phyloP scores from a whole-genome alignment of 2,113 vertebrate species.

The Leucoraja erinaceus region DNA sequence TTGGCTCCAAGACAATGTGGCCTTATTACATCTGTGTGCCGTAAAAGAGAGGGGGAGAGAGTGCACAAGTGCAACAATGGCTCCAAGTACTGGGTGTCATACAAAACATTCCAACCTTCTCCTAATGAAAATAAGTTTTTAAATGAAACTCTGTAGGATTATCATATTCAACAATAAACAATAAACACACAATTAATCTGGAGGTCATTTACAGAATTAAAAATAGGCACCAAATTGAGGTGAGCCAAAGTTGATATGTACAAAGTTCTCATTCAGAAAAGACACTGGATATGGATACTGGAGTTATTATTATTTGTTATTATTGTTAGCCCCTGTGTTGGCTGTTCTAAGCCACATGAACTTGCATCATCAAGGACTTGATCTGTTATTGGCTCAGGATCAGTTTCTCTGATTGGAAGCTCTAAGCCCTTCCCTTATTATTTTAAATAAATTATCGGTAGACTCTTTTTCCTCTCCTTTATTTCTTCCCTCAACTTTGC shows the following conservation, averaged over 20 bases:
- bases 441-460: neutral
- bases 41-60: neutral
- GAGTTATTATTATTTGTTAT: neutral
- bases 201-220: neutral
- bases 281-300: neutral
- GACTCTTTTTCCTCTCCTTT: neutral
- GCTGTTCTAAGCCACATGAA: neutral
- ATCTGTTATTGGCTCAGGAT: neutral
- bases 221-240: neutral
- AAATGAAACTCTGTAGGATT: neutral
- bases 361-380: neutral
- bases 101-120: conserved; percentile 3
- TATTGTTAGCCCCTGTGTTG: neutral
- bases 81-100: conserved; percentile 9
- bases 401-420: neutral
- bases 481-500: neutral
- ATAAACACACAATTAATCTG: neutral
- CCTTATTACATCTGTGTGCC: neutral
- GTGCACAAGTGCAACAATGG: neutral
- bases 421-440: neutral
- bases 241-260: neutral
- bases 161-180: neutral
- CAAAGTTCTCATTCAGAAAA: neutral
- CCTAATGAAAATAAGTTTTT: neutral
- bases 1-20: conserved; percentile 26